phyloP scores from a whole-genome alignment of 2,797 vertebrate genomes.

The Enteromius mattozi region DNA sequence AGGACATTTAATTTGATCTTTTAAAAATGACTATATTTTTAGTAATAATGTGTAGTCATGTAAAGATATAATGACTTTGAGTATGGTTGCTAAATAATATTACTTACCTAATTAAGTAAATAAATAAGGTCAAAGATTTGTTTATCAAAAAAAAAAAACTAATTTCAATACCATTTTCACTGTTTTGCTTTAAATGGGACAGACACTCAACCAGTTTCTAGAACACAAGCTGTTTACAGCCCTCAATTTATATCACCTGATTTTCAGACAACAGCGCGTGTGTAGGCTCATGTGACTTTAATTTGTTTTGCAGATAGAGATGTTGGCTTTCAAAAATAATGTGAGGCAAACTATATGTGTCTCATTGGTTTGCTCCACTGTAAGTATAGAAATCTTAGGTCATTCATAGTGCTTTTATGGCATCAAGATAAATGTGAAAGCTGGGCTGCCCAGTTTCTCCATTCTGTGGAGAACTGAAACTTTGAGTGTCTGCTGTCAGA shows the following conservation, averaged over 20 bases:
- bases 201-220: neutral
- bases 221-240: neutral
- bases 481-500: neutral
- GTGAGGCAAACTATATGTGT: neutral
- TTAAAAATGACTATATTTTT: neutral
- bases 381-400: neutral
- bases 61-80: neutral
- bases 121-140: neutral
- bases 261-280: conserved; percentile 20
- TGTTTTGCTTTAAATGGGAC: neutral
- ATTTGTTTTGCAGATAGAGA: conserved; percentile 17
- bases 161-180: neutral
- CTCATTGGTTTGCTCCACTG: neutral
- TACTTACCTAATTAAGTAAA: neutral
- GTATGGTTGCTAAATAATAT: neutral
- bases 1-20: neutral
- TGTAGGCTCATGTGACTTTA: conserved; percentile 21
- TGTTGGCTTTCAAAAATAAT: conserved; percentile 16
- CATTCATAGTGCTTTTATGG: neutral
- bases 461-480: conserved; percentile 27
- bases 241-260: conserved; percentile 14
- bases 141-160: neutral
- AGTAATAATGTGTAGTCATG: neutral
- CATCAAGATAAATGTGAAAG: neutral
- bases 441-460: neutral